Percentiles rank a stretch among this genome's conserved stretches.
These are phyloP conservation scores for Oreochromis niloticus DNA, from an alignment of 2,113 vertebrate species.

Conservation along the genomic window DNA sequence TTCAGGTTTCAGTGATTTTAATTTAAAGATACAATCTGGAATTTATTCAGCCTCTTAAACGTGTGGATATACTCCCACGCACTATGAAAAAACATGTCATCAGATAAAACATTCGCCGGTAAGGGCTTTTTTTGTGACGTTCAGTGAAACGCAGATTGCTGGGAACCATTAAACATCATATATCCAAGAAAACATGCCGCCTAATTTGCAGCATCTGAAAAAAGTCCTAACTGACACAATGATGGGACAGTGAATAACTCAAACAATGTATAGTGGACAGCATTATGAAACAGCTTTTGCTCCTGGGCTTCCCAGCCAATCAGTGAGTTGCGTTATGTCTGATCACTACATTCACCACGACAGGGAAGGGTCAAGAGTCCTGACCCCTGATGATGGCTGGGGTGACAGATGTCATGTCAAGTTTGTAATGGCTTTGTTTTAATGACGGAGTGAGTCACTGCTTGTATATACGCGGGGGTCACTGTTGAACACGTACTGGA, in stretches of 20 bases:
- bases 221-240: neutral
- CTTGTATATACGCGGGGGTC: neutral
- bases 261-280: neutral
- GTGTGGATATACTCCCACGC: neutral
- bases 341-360: constrained; percentile 49
- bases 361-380: constrained; percentile 61
- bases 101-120: neutral
- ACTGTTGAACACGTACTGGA: constrained; percentile 31
- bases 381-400: constrained; percentile 63
- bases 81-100: neutral
- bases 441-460: constrained; percentile 51
- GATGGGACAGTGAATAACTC: neutral
- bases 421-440: constrained; percentile 60
- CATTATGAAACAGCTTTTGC: constrained; percentile 33
- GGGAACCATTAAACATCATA: neutral
- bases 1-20: neutral
- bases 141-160: neutral
- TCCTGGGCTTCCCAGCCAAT: constrained; percentile 18
- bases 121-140: neutral
- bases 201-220: constrained; percentile 12
- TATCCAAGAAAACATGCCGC: neutral
- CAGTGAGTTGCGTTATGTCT: constrained; percentile 2
- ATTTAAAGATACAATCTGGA: constrained; percentile 12
- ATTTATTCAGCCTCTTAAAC: neutral
- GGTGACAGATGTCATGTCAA: constrained; percentile 68